Evolutionary conservation across 2,888 invertebrate species (phyloP), one percentile per base, ranked within the genome.

Genomic region (Griposia aprilina): DNA sequence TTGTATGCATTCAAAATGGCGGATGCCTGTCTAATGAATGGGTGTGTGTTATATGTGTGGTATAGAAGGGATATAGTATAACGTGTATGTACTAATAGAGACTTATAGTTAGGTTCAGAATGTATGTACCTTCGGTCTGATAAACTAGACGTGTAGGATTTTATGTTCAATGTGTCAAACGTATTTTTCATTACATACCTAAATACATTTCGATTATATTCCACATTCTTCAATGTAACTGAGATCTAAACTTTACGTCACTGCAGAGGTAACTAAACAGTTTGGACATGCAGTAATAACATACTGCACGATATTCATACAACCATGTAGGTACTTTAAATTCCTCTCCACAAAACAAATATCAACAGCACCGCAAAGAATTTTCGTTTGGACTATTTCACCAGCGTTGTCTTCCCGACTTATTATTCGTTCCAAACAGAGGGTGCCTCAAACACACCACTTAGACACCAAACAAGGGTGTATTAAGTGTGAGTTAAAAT

Each of bases 391-490:
- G 81, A 82, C 82, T 82, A 81, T 89, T 89, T 80, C 82, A 86
- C 87, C 86, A 90, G 87, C 90, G 93, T 93, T 95, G 95, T 96
- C 96, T 96, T 95, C 94, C 90, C 92, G 95, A 96, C 96, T 96
- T 96, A 96, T 96, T 95, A 96, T 95, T 93, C 95, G 93, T 91
- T 90, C 92, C 92, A 95, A 96, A 96, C 94, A 96, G 95, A 95
- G 96, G 96, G 97, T 96, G 96, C 92, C 94, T 94, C 93, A 93
- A 96, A 97, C 96, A 96, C 95, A 96, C 96, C 97, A 97, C 96
- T 97, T 97, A 97, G 95, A 97, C 95, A 95, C 96, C 96, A 96
- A 96, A 97, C 96, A 96, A 95, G 97, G 97, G 96, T 96, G 96
- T 96, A 96, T 96, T 97, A 96, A 97, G 96, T 96, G 94, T 94